phyloP scores from a whole-genome alignment of 1,140 invertebrate genomes.

The Drosophila pandora region DNA sequence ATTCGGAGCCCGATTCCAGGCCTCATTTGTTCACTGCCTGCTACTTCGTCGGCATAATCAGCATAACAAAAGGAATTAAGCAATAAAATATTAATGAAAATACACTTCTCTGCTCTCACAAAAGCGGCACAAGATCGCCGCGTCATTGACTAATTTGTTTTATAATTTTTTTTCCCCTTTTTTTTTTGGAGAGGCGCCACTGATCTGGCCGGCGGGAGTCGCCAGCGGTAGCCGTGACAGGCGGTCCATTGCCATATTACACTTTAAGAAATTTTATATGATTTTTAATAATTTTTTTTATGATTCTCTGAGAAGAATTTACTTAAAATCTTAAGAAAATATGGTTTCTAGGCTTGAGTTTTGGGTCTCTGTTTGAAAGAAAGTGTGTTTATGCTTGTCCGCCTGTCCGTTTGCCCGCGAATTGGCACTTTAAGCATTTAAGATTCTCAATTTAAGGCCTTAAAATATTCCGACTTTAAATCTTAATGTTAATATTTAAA shows the following conservation, averaged over 20 bases:
- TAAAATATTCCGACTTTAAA: too few relatives aligned
- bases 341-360: too few relatives aligned
- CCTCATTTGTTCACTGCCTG: constrained; percentile 52
- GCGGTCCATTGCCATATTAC: constrained; percentile 38
- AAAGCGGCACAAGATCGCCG: constrained; percentile 57
- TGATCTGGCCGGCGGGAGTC: constrained; percentile 37
- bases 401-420: too few relatives aligned
- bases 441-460: too few relatives aligned
- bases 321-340: too few relatives aligned
- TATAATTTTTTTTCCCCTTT: background rate
- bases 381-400: too few relatives aligned
- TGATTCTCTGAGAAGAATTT: background rate
- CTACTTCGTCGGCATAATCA: constrained; percentile 76
- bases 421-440: too few relatives aligned
- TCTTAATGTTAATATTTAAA: too few relatives aligned
- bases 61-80: constrained; percentile 84
- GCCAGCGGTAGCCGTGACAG: constrained; percentile 67
- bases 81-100: constrained; percentile 83
- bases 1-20: constrained; percentile 15
- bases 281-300: background rate
- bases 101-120: constrained; percentile 39
- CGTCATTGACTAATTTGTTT: constrained; percentile 83
- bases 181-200: constrained; percentile 54
- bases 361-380: too few relatives aligned
- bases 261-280: constrained; percentile 1